Evolutionary conservation across 1,140 invertebrate species (phyloP).

Genomic region (Notospermus geniculatus): DNA sequence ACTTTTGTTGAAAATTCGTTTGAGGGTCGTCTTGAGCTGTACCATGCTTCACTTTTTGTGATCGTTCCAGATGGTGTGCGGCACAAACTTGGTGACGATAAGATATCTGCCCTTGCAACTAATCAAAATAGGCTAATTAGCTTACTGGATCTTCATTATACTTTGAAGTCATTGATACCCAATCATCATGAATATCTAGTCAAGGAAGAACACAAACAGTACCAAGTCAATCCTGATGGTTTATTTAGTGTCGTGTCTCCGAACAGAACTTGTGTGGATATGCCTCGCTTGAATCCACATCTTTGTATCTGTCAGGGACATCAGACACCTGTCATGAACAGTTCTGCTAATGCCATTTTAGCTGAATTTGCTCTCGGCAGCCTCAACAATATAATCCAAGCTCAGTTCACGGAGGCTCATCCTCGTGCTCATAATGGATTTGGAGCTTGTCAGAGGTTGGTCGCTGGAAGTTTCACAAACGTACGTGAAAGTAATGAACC

Average conservation of each 20-base stretch:
- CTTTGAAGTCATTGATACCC: conserved; percentile 21
- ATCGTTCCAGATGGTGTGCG: conserved; percentile 31
- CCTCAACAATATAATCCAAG: conserved; percentile 43
- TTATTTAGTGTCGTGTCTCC: conserved; percentile 33
- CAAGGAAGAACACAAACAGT: background rate
- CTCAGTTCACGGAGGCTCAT: conserved; percentile 23
- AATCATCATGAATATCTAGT: conserved; percentile 3
- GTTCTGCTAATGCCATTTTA: conserved; percentile 28
- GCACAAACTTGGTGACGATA: conserved; percentile 19
- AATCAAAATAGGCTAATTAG: conserved; percentile 38
- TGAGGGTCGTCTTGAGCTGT: conserved; percentile 46
- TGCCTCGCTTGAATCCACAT: conserved; percentile 42
- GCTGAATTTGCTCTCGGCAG: conserved; percentile 43
- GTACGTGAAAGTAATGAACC: conserved; percentile 20
- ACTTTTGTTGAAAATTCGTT: conserved; percentile 31
- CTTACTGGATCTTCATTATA: conserved; percentile 37
- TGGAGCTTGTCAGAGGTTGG: conserved; percentile 28
- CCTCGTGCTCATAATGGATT: conserved; percentile 16
- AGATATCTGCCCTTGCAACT: conserved; percentile 23
- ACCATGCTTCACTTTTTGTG: conserved; percentile 43
- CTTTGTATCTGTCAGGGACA: conserved; percentile 49
- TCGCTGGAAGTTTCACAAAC: conserved; percentile 24
- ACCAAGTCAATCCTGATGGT: conserved; percentile 22
- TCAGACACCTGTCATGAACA: conserved; percentile 29
- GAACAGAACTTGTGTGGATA: conserved; percentile 35